These are phyloP conservation scores for Schizotus pectinicornis DNA, from an alignment of 2,888 invertebrate genomes.

Conservation along the genomic window DNA sequence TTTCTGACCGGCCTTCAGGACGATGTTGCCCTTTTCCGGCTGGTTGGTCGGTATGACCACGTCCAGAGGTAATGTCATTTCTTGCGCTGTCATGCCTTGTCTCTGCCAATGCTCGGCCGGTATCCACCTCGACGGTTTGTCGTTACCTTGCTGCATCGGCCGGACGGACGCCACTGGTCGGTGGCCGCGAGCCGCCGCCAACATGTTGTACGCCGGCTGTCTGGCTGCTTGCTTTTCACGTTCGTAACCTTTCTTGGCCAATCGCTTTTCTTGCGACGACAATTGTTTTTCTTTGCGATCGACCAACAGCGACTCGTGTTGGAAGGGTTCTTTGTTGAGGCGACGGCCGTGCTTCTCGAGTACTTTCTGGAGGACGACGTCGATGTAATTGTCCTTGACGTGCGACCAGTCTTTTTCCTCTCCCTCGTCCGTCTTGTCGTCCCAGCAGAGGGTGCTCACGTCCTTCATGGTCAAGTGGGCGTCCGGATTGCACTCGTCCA, in stretches of 20 bases:
- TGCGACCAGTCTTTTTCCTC: slow-evolving; percentile 77
- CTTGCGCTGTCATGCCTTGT: slow-evolving; percentile 94
- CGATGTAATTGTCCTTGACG: slow-evolving; percentile 76
- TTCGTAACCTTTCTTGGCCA: slow-evolving; percentile 93
- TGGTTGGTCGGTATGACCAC: slow-evolving; percentile 93
- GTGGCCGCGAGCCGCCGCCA: slow-evolving; percentile 46
- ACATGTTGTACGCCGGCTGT: slow-evolving; percentile 49
- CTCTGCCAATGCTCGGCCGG: slow-evolving; percentile 90
- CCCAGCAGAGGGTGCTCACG: slow-evolving; percentile 87
- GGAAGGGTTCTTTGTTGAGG: slow-evolving; percentile 87
- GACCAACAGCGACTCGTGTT: slow-evolving; percentile 92
- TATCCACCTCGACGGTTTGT: slow-evolving; percentile 69
- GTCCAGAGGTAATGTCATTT: slow-evolving; percentile 89
- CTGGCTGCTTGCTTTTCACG: slow-evolving; percentile 83
- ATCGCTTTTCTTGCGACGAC: slow-evolving; percentile 89
- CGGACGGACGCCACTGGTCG: slow-evolving; percentile 69
- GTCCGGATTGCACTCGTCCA: slow-evolving; percentile 97
- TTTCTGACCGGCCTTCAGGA: slow-evolving; percentile 90
- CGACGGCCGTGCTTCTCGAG: slow-evolving; percentile 67
- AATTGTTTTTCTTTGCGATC: slow-evolving; percentile 95
- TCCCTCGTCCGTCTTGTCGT: slow-evolving; percentile 87
- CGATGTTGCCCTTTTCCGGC: slow-evolving; percentile 86
- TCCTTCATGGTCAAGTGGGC: slow-evolving; percentile 90
- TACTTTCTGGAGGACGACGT: slow-evolving; percentile 80
- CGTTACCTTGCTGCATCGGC: slow-evolving; percentile 74